A percentile compares a stretch with the other conserved stretches of the same genome.
phyloP scores from a whole-genome alignment of 2,113 vertebrate genomes.

The Telmatochromis sp. region DNA sequence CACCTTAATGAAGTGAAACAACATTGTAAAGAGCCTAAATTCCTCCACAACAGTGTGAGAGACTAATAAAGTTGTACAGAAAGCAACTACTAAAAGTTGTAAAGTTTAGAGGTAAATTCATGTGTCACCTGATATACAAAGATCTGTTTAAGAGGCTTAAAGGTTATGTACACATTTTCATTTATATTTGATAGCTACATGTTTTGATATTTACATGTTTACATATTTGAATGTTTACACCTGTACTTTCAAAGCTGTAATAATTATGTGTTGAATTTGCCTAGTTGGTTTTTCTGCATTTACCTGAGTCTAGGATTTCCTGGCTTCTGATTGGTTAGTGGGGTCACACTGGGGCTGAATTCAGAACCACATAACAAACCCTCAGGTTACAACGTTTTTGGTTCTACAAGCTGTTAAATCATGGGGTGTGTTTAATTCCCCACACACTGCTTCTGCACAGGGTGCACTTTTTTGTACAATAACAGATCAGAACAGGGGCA shows the following conservation, averaged over 20 bases:
- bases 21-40: background rate
- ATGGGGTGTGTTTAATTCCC: background rate
- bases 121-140: background rate
- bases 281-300: background rate
- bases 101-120: background rate
- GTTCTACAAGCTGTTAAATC: background rate
- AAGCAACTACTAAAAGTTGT: background rate
- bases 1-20: background rate
- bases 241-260: background rate
- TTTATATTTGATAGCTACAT: background rate
- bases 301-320: background rate
- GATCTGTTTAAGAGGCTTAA: background rate
- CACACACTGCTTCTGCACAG: background rate
- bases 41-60: background rate
- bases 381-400: background rate
- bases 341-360: background rate
- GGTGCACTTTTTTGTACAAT: background rate
- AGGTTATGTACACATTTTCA: background rate
- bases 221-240: background rate
- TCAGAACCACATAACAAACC: background rate
- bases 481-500: background rate
- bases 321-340: background rate
- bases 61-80: background rate
- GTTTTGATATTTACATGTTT: background rate
- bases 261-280: background rate